These are phyloP conservation scores for Drosophila biarmipes DNA, from an alignment of 1,140 invertebrate genomes.

Conservation along the genomic window DNA sequence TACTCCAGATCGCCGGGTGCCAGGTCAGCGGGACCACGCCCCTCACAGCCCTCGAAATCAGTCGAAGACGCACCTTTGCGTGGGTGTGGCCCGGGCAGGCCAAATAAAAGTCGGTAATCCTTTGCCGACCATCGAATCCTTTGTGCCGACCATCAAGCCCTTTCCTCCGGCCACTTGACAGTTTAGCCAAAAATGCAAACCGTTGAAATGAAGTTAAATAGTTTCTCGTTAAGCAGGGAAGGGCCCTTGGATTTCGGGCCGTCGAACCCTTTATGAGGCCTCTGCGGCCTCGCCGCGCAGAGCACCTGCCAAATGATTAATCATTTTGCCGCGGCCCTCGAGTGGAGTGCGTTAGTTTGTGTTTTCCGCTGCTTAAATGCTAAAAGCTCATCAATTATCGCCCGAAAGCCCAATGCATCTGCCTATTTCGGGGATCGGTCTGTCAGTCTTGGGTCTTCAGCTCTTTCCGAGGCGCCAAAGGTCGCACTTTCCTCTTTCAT, in stretches of 20 bases:
- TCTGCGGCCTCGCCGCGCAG: conserved; percentile 22
- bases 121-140: conserved; percentile 49
- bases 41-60: conserved; percentile 6
- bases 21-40: conserved; percentile 55
- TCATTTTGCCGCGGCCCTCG: conserved; percentile 67
- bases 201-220: conserved; percentile 81
- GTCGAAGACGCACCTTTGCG: conserved; percentile 44
- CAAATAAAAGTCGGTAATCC: conserved; percentile 73
- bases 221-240: conserved; percentile 76
- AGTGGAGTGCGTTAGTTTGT: conserved; percentile 57
- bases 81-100: conserved; percentile 66
- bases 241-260: conserved; percentile 24
- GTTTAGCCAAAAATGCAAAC: conserved; percentile 75
- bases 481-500: conserved; percentile 75
- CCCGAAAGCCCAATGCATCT: conserved; percentile 60
- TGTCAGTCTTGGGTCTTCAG: conserved; percentile 18
- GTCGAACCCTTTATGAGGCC: conserved; percentile 41
- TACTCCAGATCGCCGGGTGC: conserved; percentile 21
- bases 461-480: conserved; percentile 67
- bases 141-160: conserved; percentile 31
- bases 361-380: conserved; percentile 64
- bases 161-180: conserved; percentile 69
- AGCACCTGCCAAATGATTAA: conserved; percentile 82
- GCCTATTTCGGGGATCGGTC: conserved; percentile 51
- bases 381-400: conserved; percentile 82